Evolutionary conservation across 2,113 vertebrate species (phyloP), one percentile per base, ranked within the genome.

Genomic region (Passer montanus): DNA sequence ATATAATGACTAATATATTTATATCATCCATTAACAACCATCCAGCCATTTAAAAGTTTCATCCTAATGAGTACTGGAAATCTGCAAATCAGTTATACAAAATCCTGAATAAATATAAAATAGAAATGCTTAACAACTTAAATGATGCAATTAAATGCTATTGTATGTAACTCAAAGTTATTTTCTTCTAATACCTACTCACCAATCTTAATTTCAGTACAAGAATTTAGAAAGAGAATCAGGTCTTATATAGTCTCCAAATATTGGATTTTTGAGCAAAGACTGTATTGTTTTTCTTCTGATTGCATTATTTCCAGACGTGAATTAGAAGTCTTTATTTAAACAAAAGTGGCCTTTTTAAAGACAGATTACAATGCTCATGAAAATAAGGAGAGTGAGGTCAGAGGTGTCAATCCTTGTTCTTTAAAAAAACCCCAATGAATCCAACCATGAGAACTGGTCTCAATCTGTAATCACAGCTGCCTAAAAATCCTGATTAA

Each of bases 1-100:
- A 96, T 93, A 93, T 91, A 96, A 95, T 97, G 87, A 98, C 97
- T 96, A 97, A 97, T 98, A 92, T 97, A 97, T 97, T 96, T 94
- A 81, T 88, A 94, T 94, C 72, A 95, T 95, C 81, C 81, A 97
- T 96, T 96, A 96, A 97, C 96, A 97, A 96, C 93, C 76, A 93
- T 85, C 77, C 93, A 94, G 95, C 95, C 80, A 87, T 90, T 95
- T 95, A 84, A 92, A 97, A 91, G 82, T 75, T 96, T 92, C 73
- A 93, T 97, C 90, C 50, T 96, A 88, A 95, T 97, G 79, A 3
- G 0, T 96, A 91, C 90, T 96, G 74, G 77, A 97, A 97, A 94
- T 96, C 81, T 95, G 80, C 10, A 94, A 97, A 97, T 97, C 94
- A 98, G 96, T 97, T 97, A 97, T 97, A 93, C 88, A 97, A 95